Base-by-base conservation (phyloP, 1,140 invertebrate species). In the Agraylea sexmaculata region DNA sequence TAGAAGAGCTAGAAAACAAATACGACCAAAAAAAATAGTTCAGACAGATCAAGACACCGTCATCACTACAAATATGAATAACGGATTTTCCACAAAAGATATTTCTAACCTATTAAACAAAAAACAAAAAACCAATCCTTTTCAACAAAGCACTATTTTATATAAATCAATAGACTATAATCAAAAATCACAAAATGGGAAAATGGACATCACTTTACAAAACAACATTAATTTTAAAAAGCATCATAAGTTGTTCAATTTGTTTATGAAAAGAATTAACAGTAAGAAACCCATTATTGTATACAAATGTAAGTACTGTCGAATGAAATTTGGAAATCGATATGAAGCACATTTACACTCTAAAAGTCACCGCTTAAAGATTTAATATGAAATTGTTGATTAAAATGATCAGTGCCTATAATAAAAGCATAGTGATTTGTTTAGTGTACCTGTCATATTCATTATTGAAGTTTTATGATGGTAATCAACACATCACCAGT, bases 21-120 rank as follows among this genome's bases (percentile, higher is more conserved):
- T 54, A 21, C 58, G 59, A 44, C 68, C 68, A 3, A 62, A 68
- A 36, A 69, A 64, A 49, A 52, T 69, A 6, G 51, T 67, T 7
- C 37, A 54, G 38, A 50, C 52, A 2, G 55, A 53, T 30, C 54
- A 51, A 50, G 49, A 54, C 32, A 46, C 44, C 8, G 48, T 54
- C 19, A 27, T 8, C n/a, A 8, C n/a, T 27, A n/a, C 7, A 27
- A 27, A 7, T 27, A 31, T 12, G 7, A 15, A 31, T 12, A 31
- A 11, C 30, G 6, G 12, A 12, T 7, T 13, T 31, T 16, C 30
- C 5, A 31, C 5, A 11, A 5, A 15, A 15, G 13, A 31, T 7
- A 11, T 12, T 13, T 16, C 6, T 11, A 12, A 12, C 18, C n/a
- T 23, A 39, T 13, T 11, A 34, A 34, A 35, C 29, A 31, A 31